A percentile compares a stretch with the other conserved stretches of the same genome.
Evolutionary conservation across 2,888 invertebrate genomes (phyloP).

Genomic region (Vandiemenella viatica): DNA sequence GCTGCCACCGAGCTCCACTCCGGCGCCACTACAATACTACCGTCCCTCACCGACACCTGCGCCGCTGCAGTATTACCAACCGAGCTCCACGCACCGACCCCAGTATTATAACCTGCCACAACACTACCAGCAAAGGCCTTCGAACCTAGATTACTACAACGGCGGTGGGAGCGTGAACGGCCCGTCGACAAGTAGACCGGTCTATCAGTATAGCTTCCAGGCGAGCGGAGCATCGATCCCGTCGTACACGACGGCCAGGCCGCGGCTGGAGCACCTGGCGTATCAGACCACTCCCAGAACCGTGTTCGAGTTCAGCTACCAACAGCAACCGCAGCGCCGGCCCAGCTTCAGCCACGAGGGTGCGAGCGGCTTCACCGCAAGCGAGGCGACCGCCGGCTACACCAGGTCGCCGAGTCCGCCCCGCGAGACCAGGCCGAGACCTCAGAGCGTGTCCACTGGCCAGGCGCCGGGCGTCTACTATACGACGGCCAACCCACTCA

Average conservation of each 20-base stretch:
- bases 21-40: not conserved
- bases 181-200: not conserved
- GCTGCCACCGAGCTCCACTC: too few species aligned
- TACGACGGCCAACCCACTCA: slow-evolving; percentile 29
- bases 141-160: not conserved
- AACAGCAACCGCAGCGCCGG: slow-evolving; percentile 40
- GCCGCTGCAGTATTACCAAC: not conserved
- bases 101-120: slow-evolving; percentile 1
- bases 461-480: slow-evolving; percentile 20
- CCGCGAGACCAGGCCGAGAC: slow-evolving; percentile 28
- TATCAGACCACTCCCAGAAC: slow-evolving; percentile 5
- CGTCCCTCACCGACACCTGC: not conserved
- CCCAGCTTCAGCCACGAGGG: too few species aligned
- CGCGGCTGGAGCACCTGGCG: not conserved
- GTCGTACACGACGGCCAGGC: too few species aligned
- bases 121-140: slow-evolving; percentile 1
- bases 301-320: slow-evolving; percentile 58
- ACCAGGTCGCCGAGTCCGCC: slow-evolving; percentile 24
- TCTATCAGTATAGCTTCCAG: slow-evolving; percentile 2
- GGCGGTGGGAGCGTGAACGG: not conserved
- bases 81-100: not conserved
- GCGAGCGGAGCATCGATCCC: not conserved
- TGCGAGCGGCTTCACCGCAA: too few species aligned
- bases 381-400: too few species aligned
- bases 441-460: too few species aligned